These are phyloP conservation scores for Pachyrhynchus sulphureomaculatus DNA, from an alignment of 1,140 invertebrate genomes.

Conservation along the genomic window DNA sequence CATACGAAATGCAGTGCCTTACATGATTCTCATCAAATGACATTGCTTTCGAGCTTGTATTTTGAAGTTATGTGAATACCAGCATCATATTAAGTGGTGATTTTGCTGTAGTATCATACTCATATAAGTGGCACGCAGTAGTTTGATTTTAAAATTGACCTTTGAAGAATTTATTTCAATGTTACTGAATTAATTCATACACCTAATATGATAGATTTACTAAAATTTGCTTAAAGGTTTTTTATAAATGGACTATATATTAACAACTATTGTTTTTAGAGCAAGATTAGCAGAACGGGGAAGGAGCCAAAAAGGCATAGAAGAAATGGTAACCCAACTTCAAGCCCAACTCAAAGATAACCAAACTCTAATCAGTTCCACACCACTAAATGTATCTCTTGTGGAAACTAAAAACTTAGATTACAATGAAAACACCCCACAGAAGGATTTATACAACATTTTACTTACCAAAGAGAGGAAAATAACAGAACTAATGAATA, in stretches of 20 bases:
- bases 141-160: no score
- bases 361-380: conserved; percentile 47
- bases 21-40: no score
- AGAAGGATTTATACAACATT: conserved; percentile 48
- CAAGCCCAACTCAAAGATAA: conserved; percentile 53
- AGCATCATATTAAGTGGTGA: no score
- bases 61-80: no score
- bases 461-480: conserved; percentile 55
- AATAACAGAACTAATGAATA: conserved; percentile 55
- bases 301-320: conserved; percentile 52
- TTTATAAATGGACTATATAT: no score
- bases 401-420: conserved; percentile 45
- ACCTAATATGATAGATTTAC: neutral
- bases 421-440: conserved; percentile 43
- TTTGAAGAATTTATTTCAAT: no score
- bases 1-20: no score
- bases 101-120: no score
- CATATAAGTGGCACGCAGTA: no score
- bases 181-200: no score
- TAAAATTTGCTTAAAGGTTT: conserved; percentile 5
- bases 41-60: no score
- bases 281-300: conserved; percentile 52
- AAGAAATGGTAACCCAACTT: conserved; percentile 52
- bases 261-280: conserved; percentile 43
- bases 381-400: conserved; percentile 46